phyloP scores from a whole-genome alignment of 2,888 invertebrate genomes.

The Atrina japonica region DNA sequence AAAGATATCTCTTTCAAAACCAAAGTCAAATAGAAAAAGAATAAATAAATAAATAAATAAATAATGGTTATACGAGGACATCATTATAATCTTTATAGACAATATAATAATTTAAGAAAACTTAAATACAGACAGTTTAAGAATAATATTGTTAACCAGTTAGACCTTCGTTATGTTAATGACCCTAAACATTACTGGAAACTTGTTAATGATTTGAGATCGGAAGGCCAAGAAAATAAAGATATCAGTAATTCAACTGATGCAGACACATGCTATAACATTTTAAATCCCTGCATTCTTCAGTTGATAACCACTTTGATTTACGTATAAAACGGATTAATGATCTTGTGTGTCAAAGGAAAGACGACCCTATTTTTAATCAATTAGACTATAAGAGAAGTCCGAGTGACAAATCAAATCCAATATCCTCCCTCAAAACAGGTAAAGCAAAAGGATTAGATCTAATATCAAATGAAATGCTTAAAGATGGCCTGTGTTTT shows the following conservation, averaged over 20 bases:
- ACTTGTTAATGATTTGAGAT: slow-evolving; percentile 1
- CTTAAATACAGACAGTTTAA: not conserved
- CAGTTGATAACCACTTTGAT: not conserved
- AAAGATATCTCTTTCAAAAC: slow-evolving; percentile 1
- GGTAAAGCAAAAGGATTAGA: slow-evolving; percentile 11
- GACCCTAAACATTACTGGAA: slow-evolving; percentile 22
- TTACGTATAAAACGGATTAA: not conserved
- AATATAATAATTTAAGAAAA: slow-evolving; percentile 24
- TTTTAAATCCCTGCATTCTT: slow-evolving; percentile 16
- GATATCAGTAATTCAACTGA: not conserved
- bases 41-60: slow-evolving; percentile 8
- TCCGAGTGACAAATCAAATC: not conserved
- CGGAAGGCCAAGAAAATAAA: not conserved
- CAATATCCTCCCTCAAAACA: not conserved
- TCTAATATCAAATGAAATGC: slow-evolving; percentile 11
- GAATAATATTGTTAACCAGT: slow-evolving; percentile 2
- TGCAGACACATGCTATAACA: slow-evolving; percentile 1
- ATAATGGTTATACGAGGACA: slow-evolving; percentile 27
- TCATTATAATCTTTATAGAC: slow-evolving; percentile 14
- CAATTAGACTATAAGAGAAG: slow-evolving; percentile 9
- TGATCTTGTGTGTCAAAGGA: not conserved
- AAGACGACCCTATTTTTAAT: not conserved
- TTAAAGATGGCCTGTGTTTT: not conserved
- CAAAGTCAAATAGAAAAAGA: not conserved
- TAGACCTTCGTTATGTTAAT: slow-evolving; percentile 11